Base-by-base conservation (phyloP, 2,888 invertebrate species). In the Tachina lurida region DNA sequence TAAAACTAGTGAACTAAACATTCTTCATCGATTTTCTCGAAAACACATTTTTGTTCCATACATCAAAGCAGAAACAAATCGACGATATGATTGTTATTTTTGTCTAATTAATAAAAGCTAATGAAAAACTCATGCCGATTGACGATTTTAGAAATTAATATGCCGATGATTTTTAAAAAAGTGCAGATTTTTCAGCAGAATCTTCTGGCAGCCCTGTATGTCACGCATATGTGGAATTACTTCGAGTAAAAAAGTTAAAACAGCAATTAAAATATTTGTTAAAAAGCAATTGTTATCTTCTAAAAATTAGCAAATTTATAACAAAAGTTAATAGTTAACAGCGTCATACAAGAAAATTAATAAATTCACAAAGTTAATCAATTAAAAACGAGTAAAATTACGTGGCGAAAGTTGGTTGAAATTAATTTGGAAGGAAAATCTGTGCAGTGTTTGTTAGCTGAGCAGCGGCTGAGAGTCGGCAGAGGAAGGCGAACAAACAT, bases 391-490 rank as follows among this genome's bases (percentile, higher is more conserved):
- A 49, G 47, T 58, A 54, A 84, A 84, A 80, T 83, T 84, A 81
- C 67, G 80, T 85, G 84, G 84, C 85, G 84, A 87, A 84, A 84
- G 83, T 77, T 86, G 70, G 77, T 75, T 76, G 79, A 77, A 56
- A 79, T 71, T 78, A 45, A 75, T 82, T 86, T 76, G 65, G 86
- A 76, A 84, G 75, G 83, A 76, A 82, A 81, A 74, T 43, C 87
- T 84, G 83, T 87, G 84, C 76, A 83, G 86, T 73, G 77, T 70
- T 81, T 81, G 65, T 83, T 84, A 88, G 87, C 87, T 87, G 67
- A 81, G 65, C 84, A 62, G 71, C 68, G 62, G 62, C 68, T 54
- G 70, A 81, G 12, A 70, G 75, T 76, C n/a, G 45, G 80, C 80
- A 84, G 75, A 77, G 56, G 19, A 39, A 56, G 63, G 39, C 19